A percentile compares a stretch with the other conserved stretches of the same genome.
Conservation (phyloP, 2,113 vertebrate genomes). For the Edolisoma coerulescens region DNA sequence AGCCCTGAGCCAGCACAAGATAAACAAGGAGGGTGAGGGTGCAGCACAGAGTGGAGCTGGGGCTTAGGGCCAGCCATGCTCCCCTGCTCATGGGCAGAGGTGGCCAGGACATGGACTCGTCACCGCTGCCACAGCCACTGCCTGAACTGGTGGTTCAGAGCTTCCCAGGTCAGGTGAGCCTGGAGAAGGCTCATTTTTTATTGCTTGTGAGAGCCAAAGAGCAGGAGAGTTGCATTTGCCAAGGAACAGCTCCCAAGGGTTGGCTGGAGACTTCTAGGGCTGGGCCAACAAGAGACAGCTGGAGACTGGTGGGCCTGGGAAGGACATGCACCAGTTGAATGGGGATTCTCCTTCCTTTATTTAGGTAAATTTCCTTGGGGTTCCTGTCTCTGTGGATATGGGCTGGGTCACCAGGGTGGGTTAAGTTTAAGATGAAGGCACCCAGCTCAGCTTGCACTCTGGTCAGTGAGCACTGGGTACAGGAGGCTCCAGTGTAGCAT, state of each 20-base stretch:
- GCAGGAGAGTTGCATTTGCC: not conserved
- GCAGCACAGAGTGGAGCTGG: not conserved
- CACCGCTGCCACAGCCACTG: not conserved
- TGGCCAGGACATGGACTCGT: not conserved
- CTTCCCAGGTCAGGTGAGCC: not conserved
- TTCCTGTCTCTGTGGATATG: not conserved
- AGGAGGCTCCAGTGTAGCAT: not conserved
- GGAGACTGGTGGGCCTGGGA: not conserved
- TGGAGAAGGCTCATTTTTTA: not conserved
- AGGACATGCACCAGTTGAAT: not conserved
- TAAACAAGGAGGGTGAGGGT: not conserved
- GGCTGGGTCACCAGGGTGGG: not conserved
- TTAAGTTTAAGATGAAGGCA: not conserved
- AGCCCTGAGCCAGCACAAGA: slow-evolving; percentile 19
- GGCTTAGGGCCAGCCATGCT: not conserved
- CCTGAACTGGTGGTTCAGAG: accelerated
- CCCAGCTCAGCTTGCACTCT: not conserved
- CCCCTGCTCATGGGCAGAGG: not conserved
- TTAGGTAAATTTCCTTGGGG: not conserved
- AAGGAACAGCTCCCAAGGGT: not conserved
- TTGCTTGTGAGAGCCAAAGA: not conserved
- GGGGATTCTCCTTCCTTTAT: not conserved
- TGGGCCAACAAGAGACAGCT: not conserved
- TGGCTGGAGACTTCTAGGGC: not conserved
- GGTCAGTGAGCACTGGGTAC: not conserved